Conservation (phyloP, 2,888 invertebrate species). For the Sesia apiformis region DNA sequence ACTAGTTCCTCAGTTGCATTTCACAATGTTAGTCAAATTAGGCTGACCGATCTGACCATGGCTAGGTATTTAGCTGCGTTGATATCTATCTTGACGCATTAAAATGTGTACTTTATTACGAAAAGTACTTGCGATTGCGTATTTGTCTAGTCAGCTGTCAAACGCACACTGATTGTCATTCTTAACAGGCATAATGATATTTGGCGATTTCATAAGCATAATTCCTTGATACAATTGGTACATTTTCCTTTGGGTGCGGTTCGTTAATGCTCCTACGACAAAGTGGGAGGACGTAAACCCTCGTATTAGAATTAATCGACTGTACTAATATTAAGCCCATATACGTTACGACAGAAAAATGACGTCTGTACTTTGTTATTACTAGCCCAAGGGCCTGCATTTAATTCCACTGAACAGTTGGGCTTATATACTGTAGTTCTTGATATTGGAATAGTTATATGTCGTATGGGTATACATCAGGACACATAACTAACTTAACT, state of each 20-base stretch:
- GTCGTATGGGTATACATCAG: too few species aligned
- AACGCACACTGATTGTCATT: conserved; percentile 4
- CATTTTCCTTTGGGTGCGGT: conserved; percentile 8
- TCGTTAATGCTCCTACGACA: conserved; percentile 6
- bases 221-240: background rate
- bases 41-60: conserved; percentile 2
- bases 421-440: too few species aligned
- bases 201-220: conserved; percentile 11
- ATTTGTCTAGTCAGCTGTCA: conserved; percentile 6
- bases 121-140: conserved; percentile 16
- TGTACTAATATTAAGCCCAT: background rate
- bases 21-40: conserved; percentile 29
- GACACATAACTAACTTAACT: too few species aligned
- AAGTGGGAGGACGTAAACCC: conserved; percentile 11
- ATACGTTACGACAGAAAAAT: conserved; percentile 8
- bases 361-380: conserved; percentile 5
- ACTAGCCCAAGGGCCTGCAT: conserved; percentile 10
- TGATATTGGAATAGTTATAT: too few species aligned
- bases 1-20: conserved; percentile 19
- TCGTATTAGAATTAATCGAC: conserved; percentile 7
- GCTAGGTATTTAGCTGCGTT: conserved; percentile 13
- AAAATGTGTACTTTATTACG: conserved; percentile 21
- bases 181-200: conserved; percentile 10
- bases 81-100: conserved; percentile 16
- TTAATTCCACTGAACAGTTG: conserved; percentile 1